Percentiles rank a stretch among this genome's conserved stretches.
Conservation (phyloP, 2,797 vertebrate genomes). For the Orientallactaga sibirica region DNA sequence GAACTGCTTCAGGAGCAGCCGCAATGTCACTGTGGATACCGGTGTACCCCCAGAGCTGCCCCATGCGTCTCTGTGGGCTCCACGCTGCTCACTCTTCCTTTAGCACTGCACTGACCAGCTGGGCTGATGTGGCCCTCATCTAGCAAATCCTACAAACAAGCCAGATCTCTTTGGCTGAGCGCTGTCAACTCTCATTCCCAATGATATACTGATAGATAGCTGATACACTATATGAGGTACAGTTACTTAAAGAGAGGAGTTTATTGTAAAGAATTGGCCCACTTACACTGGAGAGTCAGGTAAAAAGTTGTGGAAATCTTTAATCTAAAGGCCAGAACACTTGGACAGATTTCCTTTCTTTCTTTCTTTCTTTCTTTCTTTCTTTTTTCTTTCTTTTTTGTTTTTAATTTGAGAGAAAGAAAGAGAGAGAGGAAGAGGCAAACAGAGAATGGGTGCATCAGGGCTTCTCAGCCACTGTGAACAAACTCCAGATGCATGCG, state of each 20-base stretch:
- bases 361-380: no score
- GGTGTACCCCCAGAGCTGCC: not conserved
- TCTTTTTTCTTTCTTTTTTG: no score
- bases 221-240: not conserved
- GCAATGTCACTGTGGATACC: accelerated
- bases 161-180: not conserved
- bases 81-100: not conserved
- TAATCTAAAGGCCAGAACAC: not conserved
- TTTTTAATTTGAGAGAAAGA: no score
- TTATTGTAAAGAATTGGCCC: constrained; percentile 5
- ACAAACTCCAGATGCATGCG: no score
- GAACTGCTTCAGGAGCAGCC: not conserved
- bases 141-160: not conserved
- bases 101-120: not conserved
- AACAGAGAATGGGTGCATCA: no score
- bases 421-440: no score
- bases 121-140: not conserved
- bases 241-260: not conserved
- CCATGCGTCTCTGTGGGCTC: not conserved
- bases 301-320: not conserved
- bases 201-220: not conserved
- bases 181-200: not conserved
- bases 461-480: no score
- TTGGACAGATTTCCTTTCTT: not conserved
- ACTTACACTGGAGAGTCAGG: no score